Evolutionary conservation across 2,797 vertebrate genomes (phyloP).

Genomic region (Poecilia picta): DNA sequence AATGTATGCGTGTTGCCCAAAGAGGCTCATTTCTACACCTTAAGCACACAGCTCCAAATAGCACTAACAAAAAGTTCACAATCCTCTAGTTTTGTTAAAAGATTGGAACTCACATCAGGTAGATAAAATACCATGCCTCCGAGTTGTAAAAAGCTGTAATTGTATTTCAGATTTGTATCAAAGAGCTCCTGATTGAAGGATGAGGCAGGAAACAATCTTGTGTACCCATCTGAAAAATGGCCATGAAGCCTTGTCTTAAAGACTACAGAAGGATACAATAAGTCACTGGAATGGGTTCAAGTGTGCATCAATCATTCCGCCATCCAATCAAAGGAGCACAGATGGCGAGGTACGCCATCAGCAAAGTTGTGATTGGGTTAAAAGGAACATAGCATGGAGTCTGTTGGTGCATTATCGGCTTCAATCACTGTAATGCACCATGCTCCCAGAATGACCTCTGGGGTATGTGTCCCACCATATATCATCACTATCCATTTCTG

Average conservation of each 20-base stretch:
- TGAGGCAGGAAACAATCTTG: constrained; percentile 32
- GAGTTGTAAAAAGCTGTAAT: constrained; percentile 13
- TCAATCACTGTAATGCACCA: constrained; percentile 76
- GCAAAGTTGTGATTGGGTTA: constrained; percentile 71
- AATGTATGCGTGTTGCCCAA: neutral
- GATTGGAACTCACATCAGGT: neutral
- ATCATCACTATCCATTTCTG: constrained; percentile 55
- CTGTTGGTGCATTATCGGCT: constrained; percentile 72
- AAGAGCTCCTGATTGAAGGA: constrained; percentile 41
- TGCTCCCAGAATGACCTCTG: constrained; percentile 66
- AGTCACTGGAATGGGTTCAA: constrained; percentile 72
- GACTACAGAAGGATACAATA: constrained; percentile 58
- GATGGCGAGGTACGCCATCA: constrained; percentile 64
- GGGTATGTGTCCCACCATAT: constrained; percentile 50
- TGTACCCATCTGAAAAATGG: constrained; percentile 53
- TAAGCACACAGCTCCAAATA: neutral
- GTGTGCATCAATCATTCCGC: constrained; percentile 68
- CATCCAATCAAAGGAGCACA: constrained; percentile 72
- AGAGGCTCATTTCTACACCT: neutral
- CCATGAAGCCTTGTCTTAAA: constrained; percentile 59
- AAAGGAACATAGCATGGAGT: constrained; percentile 59
- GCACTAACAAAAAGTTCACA: neutral
- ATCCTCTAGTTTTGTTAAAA: neutral
- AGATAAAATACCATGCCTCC: neutral
- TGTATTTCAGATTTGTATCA: constrained; percentile 43